These are phyloP conservation scores for Girardinus metallicus DNA, from an alignment of 2,797 vertebrate species.

Conservation along the genomic window DNA sequence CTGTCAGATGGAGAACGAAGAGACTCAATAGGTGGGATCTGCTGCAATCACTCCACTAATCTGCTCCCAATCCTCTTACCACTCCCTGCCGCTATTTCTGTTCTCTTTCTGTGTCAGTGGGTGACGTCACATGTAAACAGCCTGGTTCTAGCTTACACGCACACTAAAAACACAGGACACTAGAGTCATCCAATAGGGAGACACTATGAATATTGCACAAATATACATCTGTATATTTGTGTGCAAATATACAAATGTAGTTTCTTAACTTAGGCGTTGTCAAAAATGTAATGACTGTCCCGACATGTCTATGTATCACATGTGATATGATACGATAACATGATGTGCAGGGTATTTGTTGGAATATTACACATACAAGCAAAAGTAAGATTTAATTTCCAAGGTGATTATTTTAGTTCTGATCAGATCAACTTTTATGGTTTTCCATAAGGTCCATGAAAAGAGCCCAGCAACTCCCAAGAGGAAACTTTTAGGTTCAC, in stretches of 20 bases:
- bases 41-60: slow-evolving; percentile 77
- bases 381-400: background rate
- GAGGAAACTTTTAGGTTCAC: background rate
- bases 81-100: slow-evolving; percentile 66
- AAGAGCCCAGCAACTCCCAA: background rate
- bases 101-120: slow-evolving; percentile 67
- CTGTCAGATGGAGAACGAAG: slow-evolving; percentile 17
- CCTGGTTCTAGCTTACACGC: slow-evolving; percentile 6
- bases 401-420: background rate
- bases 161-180: background rate
- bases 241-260: background rate
- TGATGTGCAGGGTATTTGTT: background rate
- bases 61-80: slow-evolving; percentile 83
- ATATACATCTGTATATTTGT: background rate
- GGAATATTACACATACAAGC: background rate
- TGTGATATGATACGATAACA: no score
- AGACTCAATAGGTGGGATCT: slow-evolving; percentile 29
- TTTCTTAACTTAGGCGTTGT: background rate
- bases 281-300: background rate
- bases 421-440: background rate
- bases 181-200: background rate
- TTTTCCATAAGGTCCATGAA: background rate
- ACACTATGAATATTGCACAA: background rate
- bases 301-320: background rate
- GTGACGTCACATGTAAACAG: slow-evolving; percentile 47